Percentiles rank a stretch among this genome's conserved stretches.
Evolutionary conservation across 2,113 vertebrate genomes (phyloP).

Genomic region (Phodopus roborovskii): DNA sequence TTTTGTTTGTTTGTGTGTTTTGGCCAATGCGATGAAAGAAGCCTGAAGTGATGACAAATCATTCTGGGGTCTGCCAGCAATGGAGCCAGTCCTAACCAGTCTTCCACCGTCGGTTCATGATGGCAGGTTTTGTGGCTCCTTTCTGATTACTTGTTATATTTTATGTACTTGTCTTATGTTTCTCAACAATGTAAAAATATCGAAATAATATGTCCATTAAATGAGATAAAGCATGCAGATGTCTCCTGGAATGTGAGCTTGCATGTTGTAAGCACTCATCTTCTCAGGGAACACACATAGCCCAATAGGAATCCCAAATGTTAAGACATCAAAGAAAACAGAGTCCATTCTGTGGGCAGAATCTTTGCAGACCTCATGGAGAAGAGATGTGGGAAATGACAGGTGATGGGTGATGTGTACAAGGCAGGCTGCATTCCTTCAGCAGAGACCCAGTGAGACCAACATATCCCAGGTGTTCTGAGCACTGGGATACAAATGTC

Average conservation of each 20-base stretch:
- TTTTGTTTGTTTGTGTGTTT: neutral
- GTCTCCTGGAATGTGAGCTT: neutral
- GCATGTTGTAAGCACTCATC: neutral
- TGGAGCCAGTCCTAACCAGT: neutral
- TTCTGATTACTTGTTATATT: neutral
- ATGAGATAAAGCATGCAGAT: neutral
- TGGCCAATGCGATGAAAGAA: slow-evolving; percentile 81
- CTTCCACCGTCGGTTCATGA: too few species aligned
- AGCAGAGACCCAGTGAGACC: neutral
- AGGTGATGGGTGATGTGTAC: neutral
- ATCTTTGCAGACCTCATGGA: neutral
- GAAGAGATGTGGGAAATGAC: neutral
- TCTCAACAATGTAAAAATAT: neutral
- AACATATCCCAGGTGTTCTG: neutral
- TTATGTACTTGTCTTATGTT: neutral
- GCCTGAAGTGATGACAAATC: slow-evolving; percentile 37
- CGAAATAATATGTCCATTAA: neutral
- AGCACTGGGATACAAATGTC: neutral
- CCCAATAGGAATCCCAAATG: neutral
- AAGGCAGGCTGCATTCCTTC: neutral
- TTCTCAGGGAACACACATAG: neutral
- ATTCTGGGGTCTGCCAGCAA: neutral
- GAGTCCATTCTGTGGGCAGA: neutral
- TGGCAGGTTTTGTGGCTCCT: neutral
- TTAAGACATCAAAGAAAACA: neutral